Evolutionary conservation across 2,113 vertebrate genomes (phyloP).

Genomic region (Coreoperca whiteheadi): DNA sequence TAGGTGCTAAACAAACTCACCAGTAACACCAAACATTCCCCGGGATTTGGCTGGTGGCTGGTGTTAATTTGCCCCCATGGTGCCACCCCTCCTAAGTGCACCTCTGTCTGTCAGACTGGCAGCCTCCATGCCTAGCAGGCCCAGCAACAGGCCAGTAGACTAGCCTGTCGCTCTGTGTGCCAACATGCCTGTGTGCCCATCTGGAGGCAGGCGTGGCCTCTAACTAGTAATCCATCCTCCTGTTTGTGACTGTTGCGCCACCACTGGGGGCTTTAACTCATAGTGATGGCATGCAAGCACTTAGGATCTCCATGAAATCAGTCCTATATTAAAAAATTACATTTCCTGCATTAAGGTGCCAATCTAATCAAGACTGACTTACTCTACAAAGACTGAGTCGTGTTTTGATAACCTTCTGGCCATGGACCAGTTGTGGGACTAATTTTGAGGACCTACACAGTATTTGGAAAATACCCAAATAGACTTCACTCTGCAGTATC

Average conservation of each 20-base stretch:
- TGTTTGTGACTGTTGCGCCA: slow-evolving; percentile 85
- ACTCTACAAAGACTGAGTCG: background rate
- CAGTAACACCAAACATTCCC: slow-evolving; percentile 35
- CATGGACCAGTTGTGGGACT: background rate
- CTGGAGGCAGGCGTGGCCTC: slow-evolving; percentile 37
- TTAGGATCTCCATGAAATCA: slow-evolving; percentile 19
- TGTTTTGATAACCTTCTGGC: background rate
- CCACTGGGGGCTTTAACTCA: slow-evolving; percentile 71
- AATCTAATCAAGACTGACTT: background rate
- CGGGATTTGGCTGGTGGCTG: slow-evolving; percentile 32
- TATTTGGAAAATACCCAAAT: background rate
- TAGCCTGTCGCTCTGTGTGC: slow-evolving; percentile 63
- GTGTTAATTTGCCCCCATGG: slow-evolving; percentile 47
- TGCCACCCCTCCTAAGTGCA: slow-evolving; percentile 30
- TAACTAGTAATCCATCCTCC: slow-evolving; percentile 86
- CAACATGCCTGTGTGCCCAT: slow-evolving; percentile 73
- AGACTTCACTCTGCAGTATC: background rate
- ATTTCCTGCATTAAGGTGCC: background rate
- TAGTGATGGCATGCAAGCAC: slow-evolving; percentile 80
- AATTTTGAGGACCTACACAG: background rate
- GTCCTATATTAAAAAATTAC: background rate
- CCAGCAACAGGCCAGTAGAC: slow-evolving; percentile 48
- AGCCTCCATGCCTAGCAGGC: slow-evolving; percentile 53
- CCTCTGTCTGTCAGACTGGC: slow-evolving; percentile 61
- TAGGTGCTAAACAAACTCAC: slow-evolving; percentile 41